Evolutionary conservation across 2,888 invertebrate species (phyloP), one percentile per base, ranked within the genome.

Genomic region (Ethmia dodecea): DNA sequence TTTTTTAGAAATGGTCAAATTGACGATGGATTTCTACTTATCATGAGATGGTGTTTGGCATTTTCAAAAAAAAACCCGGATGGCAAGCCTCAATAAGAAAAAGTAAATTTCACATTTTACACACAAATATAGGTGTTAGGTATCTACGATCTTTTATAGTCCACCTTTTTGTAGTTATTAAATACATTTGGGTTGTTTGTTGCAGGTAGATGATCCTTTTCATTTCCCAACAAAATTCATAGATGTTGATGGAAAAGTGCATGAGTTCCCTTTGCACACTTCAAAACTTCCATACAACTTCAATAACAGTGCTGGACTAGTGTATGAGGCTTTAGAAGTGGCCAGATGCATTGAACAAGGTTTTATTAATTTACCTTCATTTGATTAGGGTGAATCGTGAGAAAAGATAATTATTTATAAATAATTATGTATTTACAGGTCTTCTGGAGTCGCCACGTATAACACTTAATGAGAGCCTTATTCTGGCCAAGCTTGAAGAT

Each of bases 301-400:
- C 49, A 46, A 33, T 0, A 94, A 94, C 57, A 93, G 93, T 36
- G 88, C 88, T 13, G 94, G 93, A 2, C 72, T 95, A 36, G 84
- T 90, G 12, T 95, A 91, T 60, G 91, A 95, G 76, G 92, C 94
- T 2, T 79, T 89, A 29, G 93, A 94, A 74, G 93, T 89, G 1
- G 87, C 91, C 16, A 81, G 88, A 45, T 94, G 94, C 54, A 89
- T 95, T 20, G 75, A 86, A 56, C 63, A 62, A 56, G 84, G 84
- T 84, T 43, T 41, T 36, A 35, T 11, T 27, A 14, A 24, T 24
- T 18, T 1, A 12, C n/a, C 11, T n/a, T 5, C 25, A 12, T 18
- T 18, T 2, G 9, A 3, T 3, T 3, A 5, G 2, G n/a, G 8
- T 18, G 4, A 18, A 18, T 18, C 6, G 5, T n/a, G n/a, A n/a